Percentiles rank a stretch among this genome's conserved stretches.
These are phyloP conservation scores for Solea solea DNA, from an alignment of 2,113 vertebrate species.

Conservation along the genomic window DNA sequence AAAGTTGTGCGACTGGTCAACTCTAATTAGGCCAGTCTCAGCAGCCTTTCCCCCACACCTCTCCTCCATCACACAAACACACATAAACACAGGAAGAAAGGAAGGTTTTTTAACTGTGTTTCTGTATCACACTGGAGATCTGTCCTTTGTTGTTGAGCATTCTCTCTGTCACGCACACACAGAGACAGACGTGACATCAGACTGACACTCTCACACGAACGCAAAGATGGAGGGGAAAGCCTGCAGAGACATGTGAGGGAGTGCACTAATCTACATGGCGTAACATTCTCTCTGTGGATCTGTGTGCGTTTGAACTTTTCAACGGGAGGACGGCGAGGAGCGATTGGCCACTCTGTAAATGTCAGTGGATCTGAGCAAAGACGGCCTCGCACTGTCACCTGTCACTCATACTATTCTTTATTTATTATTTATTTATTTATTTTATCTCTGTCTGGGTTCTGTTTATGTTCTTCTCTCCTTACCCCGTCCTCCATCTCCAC, in stretches of 20 bases:
- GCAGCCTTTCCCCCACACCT: slow-evolving; percentile 37
- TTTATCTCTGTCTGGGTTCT: slow-evolving; percentile 40
- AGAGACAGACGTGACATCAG: slow-evolving; percentile 27
- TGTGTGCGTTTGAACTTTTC: slow-evolving; percentile 76
- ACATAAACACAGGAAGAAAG: slow-evolving; percentile 10
- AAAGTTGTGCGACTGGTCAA: slow-evolving; percentile 49
- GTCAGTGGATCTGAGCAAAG: slow-evolving; percentile 71
- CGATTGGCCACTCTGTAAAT: slow-evolving; percentile 77
- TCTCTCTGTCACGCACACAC: not conserved
- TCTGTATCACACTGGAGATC: slow-evolving; percentile 11
- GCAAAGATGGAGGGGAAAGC: slow-evolving; percentile 25
- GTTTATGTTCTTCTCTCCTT: slow-evolving; percentile 45
- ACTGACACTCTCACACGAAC: slow-evolving; percentile 5
- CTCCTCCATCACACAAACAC: slow-evolving; percentile 13
- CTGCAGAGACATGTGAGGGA: slow-evolving; percentile 54
- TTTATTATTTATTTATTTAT: slow-evolving; percentile 15
- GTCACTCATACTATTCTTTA: slow-evolving; percentile 61
- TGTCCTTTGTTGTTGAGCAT: slow-evolving; percentile 18
- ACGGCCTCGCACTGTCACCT: slow-evolving; percentile 51
- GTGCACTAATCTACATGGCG: slow-evolving; percentile 59
- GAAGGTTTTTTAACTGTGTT: not conserved
- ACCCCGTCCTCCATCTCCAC: slow-evolving; percentile 24
- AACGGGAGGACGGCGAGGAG: slow-evolving; percentile 57
- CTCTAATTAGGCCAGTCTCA: slow-evolving; percentile 64
- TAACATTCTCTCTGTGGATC: slow-evolving; percentile 67